Conservation (phyloP, 2,113 vertebrate genomes). For the Odontophorus gujanensis region DNA sequence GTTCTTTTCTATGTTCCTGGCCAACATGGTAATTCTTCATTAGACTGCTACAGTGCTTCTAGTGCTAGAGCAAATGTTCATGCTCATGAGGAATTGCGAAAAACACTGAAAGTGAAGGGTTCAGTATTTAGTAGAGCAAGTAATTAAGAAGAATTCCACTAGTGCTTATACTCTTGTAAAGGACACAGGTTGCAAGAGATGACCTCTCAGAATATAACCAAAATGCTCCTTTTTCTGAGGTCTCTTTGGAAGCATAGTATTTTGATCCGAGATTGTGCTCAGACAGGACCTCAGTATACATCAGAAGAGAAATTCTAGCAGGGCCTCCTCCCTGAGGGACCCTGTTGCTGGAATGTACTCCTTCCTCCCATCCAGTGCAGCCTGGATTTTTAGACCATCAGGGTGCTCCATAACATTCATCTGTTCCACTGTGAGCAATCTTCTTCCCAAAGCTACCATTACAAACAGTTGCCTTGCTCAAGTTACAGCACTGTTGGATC, state of each 20-base stretch:
- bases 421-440: neutral
- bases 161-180: neutral
- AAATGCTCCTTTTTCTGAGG: neutral
- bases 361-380: neutral
- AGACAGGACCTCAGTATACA: neutral
- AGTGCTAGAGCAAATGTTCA: neutral
- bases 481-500: neutral
- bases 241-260: neutral
- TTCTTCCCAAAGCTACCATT: conserved; percentile 25
- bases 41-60: neutral
- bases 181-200: neutral
- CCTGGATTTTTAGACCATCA: neutral
- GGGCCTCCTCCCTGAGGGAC: neutral
- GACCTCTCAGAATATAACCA: neutral
- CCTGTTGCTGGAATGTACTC: neutral
- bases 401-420: neutral
- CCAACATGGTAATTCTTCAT: neutral
- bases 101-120: neutral
- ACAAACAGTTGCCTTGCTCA: neutral
- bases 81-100: neutral
- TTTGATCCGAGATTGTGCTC: neutral
- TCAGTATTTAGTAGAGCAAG: neutral
- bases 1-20: neutral
- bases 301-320: neutral
- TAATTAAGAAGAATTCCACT: neutral